A percentile compares a stretch with the other conserved stretches of the same genome.
Evolutionary conservation across 2,888 invertebrate species (phyloP).

Genomic region (Myopa testacea): DNA sequence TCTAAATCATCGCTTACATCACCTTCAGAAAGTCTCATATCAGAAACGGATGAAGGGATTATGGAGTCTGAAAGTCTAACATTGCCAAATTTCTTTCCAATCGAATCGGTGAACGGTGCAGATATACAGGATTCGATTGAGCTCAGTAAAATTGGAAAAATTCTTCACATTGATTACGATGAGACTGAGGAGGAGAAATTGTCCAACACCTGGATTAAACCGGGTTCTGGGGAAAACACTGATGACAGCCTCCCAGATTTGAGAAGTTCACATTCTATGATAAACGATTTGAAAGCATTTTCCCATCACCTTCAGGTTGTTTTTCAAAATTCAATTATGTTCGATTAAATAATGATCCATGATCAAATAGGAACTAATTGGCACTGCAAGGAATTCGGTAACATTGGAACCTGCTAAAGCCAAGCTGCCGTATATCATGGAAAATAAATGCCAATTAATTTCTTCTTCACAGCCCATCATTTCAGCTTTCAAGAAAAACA

Average conservation of each 20-base stretch:
- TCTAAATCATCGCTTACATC: conserved; percentile 37
- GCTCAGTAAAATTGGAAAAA: conserved; percentile 36
- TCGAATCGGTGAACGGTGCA: no score
- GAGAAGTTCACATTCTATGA: conserved; percentile 45
- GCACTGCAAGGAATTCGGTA: conserved; percentile 31
- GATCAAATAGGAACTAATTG: conserved; percentile 49
- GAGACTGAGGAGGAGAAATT: conserved; percentile 49
- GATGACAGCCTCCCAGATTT: conserved; percentile 59
- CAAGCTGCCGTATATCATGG: conserved; percentile 31
- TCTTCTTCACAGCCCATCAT: conserved; percentile 64
- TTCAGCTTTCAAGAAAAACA: conserved; percentile 27
- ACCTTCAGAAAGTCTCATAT: conserved; percentile 36
- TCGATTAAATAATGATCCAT: background rate
- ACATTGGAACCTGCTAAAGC: background rate
- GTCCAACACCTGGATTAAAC: conserved; percentile 63
- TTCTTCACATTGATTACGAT: conserved; percentile 45
- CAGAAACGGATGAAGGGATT: conserved; percentile 3
- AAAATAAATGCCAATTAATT: conserved; percentile 53
- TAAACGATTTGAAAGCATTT: conserved; percentile 60
- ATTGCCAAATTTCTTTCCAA: no score
- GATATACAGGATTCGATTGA: background rate
- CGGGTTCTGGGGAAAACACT: conserved; percentile 58
- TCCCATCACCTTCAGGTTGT: conserved; percentile 53
- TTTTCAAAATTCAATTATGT: conserved; percentile 2
- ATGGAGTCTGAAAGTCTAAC: background rate